Evolutionary conservation across 2,113 vertebrate genomes (phyloP).

Genomic region (Thalassarche chlororhynchos): DNA sequence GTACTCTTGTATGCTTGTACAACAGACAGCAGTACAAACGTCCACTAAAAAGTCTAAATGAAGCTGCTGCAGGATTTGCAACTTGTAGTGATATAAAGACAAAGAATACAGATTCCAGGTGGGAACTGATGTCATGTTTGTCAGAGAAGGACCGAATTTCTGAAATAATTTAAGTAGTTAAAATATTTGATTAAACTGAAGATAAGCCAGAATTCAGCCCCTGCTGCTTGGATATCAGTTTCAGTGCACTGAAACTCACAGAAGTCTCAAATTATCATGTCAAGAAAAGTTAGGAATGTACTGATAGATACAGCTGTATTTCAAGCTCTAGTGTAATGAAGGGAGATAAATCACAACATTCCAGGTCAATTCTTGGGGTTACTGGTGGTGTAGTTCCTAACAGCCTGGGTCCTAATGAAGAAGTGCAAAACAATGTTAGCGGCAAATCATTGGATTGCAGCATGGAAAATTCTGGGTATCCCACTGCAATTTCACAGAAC

Average conservation of each 20-base stretch:
- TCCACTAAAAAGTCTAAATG: background rate
- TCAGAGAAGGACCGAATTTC: background rate
- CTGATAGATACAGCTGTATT: background rate
- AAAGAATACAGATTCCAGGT: background rate
- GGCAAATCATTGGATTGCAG: background rate
- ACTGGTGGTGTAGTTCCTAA: background rate
- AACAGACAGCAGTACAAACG: background rate
- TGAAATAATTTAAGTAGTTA: background rate
- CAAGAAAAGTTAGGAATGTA: background rate
- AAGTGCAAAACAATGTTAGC: background rate
- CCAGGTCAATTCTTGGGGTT: background rate
- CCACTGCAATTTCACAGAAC: background rate
- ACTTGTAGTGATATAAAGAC: background rate
- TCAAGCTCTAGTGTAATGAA: background rate
- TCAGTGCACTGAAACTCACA: background rate
- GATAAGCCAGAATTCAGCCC: background rate
- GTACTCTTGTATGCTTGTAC: background rate
- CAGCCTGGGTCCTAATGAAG: background rate
- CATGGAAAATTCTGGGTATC: background rate
- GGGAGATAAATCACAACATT: background rate
- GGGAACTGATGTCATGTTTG: background rate
- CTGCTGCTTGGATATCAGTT: background rate
- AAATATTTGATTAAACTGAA: background rate
- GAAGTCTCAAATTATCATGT: background rate
- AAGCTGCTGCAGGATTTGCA: background rate